Conservation (phyloP, 1,140 invertebrate species). For the Drosophila elegans region DNA sequence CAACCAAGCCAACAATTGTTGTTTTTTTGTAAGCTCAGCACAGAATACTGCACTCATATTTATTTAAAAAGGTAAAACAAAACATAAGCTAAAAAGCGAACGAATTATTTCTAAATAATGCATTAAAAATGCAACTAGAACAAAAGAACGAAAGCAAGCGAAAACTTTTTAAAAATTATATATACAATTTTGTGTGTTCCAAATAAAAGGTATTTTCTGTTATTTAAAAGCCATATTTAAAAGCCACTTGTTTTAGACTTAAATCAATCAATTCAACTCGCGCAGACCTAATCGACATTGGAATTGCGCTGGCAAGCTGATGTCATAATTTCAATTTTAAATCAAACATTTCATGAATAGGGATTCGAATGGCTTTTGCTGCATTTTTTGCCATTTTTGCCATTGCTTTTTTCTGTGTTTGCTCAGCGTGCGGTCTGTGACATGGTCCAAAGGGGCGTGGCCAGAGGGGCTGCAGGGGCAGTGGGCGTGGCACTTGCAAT, state of each 20-base stretch:
- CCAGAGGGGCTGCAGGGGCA: slow-evolving; percentile 2
- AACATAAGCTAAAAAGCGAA: neutral
- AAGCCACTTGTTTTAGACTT: slow-evolving; percentile 3
- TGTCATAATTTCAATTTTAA: slow-evolving; percentile 46
- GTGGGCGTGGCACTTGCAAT: slow-evolving; percentile 31
- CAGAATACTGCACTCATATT: neutral
- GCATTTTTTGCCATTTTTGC: neutral
- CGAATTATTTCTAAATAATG: neutral
- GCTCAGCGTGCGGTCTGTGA: slow-evolving; percentile 63
- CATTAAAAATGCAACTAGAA: neutral
- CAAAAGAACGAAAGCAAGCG: neutral
- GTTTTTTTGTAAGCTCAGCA: neutral
- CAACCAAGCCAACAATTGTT: neutral
- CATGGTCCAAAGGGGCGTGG: slow-evolving; percentile 10
- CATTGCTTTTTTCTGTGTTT: slow-evolving; percentile 21
- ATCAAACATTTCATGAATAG: slow-evolving; percentile 48
- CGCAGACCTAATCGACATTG: slow-evolving; percentile 6
- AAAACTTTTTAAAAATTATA: neutral
- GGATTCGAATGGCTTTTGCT: slow-evolving; percentile 4
- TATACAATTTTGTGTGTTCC: too few relatives aligned
- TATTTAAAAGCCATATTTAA: neutral
- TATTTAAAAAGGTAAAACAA: neutral
- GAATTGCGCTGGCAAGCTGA: slow-evolving; percentile 17
- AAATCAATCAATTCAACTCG: slow-evolving; percentile 6
- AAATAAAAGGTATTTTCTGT: neutral